Evolutionary conservation across 2,797 vertebrate genomes (phyloP), one percentile per base, ranked within the genome.

Genomic region (Amblyraja radiata): DNA sequence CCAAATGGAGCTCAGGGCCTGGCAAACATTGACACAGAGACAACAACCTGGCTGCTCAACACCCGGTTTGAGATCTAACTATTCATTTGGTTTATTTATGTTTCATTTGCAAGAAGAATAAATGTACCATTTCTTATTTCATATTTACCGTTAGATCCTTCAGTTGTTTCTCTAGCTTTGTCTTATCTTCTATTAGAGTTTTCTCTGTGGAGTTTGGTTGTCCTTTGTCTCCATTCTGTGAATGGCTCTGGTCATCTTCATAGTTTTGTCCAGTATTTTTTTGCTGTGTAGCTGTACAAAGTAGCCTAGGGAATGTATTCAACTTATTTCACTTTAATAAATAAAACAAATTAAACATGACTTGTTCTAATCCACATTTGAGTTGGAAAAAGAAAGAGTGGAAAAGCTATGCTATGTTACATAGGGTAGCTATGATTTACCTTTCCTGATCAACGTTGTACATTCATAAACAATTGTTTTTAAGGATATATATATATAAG

Each of bases 241-340:
- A 94, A 39, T 95, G 96, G 0, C 93, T 95, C 90, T 96, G 94
- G 46, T 99, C 98, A 54, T 97, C 97, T 65, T 98, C 98, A 1
- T 96, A 90, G 63, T 96, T 95, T 79, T 94, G 96, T 25, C 97
- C 96, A 0, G 93, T 95, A 76, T 95, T 98, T 95, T 98, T 98
- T 95, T 98, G 97, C 94, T 97, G 98, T 0, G 97, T 95, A n/a
- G 98, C 97, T 7, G 97, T 98, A 94, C 98, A 99, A 88, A 99
- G 94, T 88, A 96, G 94, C 16, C 97, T 96, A 0, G 97, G 97
- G 71, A 96, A 96, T 36, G 14, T 8, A 36, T 68, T 68, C n/a
- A 88, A 88, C 13, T 88, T 23, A 84, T 13, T 13, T 88, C 32
- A 58, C 46, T 84, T 58, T 11, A 36, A 36, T 36, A 79, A 79